Evolutionary conservation across 2,113 vertebrate species (phyloP).

Genomic region (Heterotis niloticus): DNA sequence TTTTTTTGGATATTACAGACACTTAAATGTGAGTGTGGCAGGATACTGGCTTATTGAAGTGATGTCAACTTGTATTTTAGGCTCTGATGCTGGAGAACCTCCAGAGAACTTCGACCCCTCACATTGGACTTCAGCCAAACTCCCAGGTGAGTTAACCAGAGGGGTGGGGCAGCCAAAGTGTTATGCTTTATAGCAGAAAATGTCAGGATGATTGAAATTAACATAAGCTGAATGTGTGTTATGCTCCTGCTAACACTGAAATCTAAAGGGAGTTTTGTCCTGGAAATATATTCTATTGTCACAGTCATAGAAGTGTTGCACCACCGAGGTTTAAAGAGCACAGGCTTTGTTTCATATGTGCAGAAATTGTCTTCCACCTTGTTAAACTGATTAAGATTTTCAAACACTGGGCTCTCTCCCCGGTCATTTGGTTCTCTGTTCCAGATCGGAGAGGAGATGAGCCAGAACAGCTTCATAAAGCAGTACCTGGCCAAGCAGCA

Average conservation of each 20-base stretch:
- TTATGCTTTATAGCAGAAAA: background rate
- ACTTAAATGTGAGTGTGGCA: background rate
- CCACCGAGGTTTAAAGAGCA: background rate
- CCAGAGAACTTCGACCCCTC: conserved; percentile 81
- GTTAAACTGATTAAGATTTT: background rate
- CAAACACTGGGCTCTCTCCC: background rate
- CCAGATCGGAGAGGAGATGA: conserved; percentile 92
- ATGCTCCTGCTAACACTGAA: background rate
- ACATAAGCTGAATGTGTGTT: background rate
- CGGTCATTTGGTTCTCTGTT: conserved; percentile 21
- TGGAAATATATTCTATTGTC: background rate
- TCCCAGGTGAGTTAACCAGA: conserved; percentile 71
- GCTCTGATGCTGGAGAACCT: conserved; percentile 90
- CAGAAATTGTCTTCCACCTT: background rate
- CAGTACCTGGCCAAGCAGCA: conserved; percentile 91
- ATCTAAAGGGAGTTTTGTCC: background rate
- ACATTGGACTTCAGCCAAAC: conserved; percentile 84
- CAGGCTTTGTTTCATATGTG: background rate
- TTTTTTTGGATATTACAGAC: background rate
- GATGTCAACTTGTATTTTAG: conserved; percentile 52
- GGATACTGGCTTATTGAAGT: background rate
- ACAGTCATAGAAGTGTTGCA: too few relatives aligned
- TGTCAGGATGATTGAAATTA: background rate
- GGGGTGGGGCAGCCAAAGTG: too few relatives aligned
- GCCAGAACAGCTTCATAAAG: conserved; percentile 90